phyloP scores from a whole-genome alignment of 2,888 invertebrate species.

The Vandiemenella viatica region DNA sequence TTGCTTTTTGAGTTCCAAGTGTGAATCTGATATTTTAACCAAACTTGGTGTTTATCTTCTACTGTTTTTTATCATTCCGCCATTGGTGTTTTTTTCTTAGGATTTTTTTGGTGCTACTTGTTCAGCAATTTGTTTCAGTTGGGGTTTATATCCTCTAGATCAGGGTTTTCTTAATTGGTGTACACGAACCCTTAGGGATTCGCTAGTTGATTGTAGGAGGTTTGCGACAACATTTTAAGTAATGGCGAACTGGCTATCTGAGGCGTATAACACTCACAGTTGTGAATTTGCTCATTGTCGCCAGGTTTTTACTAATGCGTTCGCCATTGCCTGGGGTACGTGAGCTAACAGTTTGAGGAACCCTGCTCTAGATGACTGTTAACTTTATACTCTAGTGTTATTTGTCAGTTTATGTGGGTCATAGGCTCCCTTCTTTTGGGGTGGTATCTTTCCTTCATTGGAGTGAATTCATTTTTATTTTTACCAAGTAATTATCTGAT shows the following conservation, averaged over 20 bases:
- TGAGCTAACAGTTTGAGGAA: too few relatives aligned
- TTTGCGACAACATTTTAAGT: too few relatives aligned
- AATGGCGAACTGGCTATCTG: too few relatives aligned
- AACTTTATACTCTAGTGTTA: not conserved
- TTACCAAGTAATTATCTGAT: not conserved
- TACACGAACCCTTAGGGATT: too few relatives aligned
- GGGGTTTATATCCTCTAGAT: not conserved
- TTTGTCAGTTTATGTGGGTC: not conserved
- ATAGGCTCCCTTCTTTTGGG: not conserved
- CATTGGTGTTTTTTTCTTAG: not conserved
- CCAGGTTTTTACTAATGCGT: too few relatives aligned
- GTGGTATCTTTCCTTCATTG: not conserved
- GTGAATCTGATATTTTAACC: not conserved
- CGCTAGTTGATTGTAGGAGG: too few relatives aligned
- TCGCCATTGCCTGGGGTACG: too few relatives aligned
- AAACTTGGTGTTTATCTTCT: not conserved
- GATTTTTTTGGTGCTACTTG: not conserved
- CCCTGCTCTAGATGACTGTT: too few relatives aligned
- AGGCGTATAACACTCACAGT: too few relatives aligned
- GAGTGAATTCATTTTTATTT: too few relatives aligned
- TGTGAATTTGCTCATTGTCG: too few relatives aligned
- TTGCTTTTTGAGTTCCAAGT: not conserved
- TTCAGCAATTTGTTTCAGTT: not conserved
- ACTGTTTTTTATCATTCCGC: not conserved
- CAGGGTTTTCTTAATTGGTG: not conserved